Percentiles rank a stretch among this genome's conserved stretches.
Conservation (phyloP, 2,888 invertebrate genomes). For the Sarcophaga caerulescens region DNA sequence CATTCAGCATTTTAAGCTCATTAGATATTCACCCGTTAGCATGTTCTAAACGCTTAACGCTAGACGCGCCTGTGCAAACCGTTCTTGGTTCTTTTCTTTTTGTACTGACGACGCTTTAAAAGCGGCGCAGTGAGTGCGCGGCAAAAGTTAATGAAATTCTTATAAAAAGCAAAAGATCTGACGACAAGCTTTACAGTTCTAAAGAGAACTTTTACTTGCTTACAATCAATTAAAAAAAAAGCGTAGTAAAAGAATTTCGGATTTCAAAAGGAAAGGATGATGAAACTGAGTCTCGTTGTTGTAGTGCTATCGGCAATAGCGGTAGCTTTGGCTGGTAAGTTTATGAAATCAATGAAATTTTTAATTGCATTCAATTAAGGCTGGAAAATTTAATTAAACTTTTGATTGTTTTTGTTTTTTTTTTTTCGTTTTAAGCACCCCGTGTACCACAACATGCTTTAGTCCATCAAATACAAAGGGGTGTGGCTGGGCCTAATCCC, state of each 20-base stretch:
- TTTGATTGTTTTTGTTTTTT: not conserved
- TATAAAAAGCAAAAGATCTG: conserved; percentile 56
- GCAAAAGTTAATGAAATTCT: conserved; percentile 43
- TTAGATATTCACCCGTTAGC: conserved; percentile 57
- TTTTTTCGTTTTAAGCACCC: conserved; percentile 67
- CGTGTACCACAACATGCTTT: conserved; percentile 63
- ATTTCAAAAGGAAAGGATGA: conserved; percentile 17
- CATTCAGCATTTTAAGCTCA: conserved; percentile 40
- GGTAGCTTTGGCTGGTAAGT: conserved; percentile 70
- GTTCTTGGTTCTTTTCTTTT: not conserved
- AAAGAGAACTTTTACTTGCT: conserved; percentile 41
- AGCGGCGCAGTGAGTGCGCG: not conserved
- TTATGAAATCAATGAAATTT: not conserved
- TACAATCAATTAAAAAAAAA: conserved; percentile 26
- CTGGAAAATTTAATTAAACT: not conserved
- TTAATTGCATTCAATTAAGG: not conserved
- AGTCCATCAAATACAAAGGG: conserved; percentile 41
- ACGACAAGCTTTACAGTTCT: conserved; percentile 42
- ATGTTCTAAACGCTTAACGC: conserved; percentile 42
- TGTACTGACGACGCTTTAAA: not conserved
- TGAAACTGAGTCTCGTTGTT: conserved; percentile 39
- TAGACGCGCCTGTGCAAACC: not conserved
- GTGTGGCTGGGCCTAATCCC: conserved; percentile 70
- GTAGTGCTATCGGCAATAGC: conserved; percentile 53
- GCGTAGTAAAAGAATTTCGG: not conserved